Base-by-base conservation (phyloP, 2,888 invertebrate species). In the Eumacrocentrus americanus region DNA sequence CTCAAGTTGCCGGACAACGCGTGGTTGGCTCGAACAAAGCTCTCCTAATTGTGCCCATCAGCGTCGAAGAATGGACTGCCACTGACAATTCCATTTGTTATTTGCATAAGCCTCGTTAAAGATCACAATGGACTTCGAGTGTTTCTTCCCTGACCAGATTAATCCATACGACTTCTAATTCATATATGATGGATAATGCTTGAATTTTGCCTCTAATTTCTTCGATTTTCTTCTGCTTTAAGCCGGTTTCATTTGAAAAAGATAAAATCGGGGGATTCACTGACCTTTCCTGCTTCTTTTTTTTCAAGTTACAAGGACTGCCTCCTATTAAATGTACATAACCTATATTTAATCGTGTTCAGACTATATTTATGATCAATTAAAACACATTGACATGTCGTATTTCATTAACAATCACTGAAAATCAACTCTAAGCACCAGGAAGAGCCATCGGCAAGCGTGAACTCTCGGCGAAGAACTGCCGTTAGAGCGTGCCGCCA, bases 61-160 rank as follows among this genome's bases (percentile, higher is more conserved):
- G 67, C 72, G 70, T 67, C 70, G 66, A 71, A 72, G 71, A 74
- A 74, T 75, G 50, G 61, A 64, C 71, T 72, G 74, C 72, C 70
- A 66, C 73, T 75, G 75, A 75, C 76, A 73, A 74, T 75, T 74
- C 73, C 73, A 75, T 74, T 74, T 75, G 74, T 75, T 73, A 75
- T 75, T 75, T 75, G 70, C 75, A 75, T 76, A 73, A 72, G 70
- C 69, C 72, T 72, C 69, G 73, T 73, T 73, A 71, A 72, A 73
- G 59, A 72, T 72, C 63, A 72, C 72, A 70, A 75, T 75, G 67
- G 68, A 65, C 60, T n/a, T n/a, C 44, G 42, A 25, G 29, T 14
- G n/a, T n/a, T n/a, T 18, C 44, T 11, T 18, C 12, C n/a, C 38
- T 7, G 12, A 18, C 42, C 9, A 29, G 29, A n/a, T 12, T 14